These are phyloP conservation scores for Cyclura pinguis DNA, from an alignment of 2,797 vertebrate species.

Conservation along the genomic window DNA sequence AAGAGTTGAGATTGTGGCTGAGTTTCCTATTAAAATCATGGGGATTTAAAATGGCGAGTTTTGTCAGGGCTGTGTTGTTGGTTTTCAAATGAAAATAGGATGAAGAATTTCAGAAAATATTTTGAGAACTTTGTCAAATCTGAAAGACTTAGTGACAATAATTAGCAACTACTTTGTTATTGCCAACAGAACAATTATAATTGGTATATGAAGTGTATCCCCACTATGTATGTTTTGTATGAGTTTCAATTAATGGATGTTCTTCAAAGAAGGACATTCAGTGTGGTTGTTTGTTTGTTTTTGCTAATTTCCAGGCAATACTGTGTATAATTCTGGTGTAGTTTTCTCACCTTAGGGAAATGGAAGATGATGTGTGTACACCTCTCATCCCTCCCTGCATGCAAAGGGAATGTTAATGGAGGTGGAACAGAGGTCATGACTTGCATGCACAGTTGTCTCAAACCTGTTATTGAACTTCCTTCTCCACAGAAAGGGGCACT, in stretches of 20 bases:
- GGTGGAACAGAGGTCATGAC: not conserved
- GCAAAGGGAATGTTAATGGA: not conserved
- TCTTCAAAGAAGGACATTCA: not conserved
- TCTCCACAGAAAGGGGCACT: too few relatives aligned
- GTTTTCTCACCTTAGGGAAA: not conserved
- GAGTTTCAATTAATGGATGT: not conserved
- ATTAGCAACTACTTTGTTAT: not conserved
- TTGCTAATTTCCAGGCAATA: not conserved
- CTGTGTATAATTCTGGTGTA: not conserved
- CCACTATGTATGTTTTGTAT: not conserved
- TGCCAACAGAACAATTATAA: not conserved
- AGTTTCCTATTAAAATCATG: not conserved
- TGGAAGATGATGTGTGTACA: not conserved
- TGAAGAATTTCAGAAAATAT: not conserved
- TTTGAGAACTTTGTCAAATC: not conserved
- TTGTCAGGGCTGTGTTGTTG: not conserved
- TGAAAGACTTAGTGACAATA: not conserved
- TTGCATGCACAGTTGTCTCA: not conserved
- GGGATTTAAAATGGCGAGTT: not conserved
- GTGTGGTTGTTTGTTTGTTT: not conserved
- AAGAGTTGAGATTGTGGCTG: not conserved
- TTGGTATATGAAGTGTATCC: not conserved
- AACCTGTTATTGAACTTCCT: not conserved
- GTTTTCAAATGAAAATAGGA: not conserved
- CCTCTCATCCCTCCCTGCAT: not conserved